Percentiles rank a stretch among this genome's conserved stretches.
These are phyloP conservation scores for Mus musculus DNA, from an alignment of 2,113 vertebrate species.

Conservation along the genomic window GRCm39 chr10:108366501-108367000, in stretches of 20 bases:
- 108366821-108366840: neutral
- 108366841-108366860: neutral
- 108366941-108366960: neutral
- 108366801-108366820: neutral
- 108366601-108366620: neutral
- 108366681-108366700: neutral
- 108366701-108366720: neutral
- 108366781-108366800: conserved; percentile 16
- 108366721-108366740: neutral
- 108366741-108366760: conserved; percentile 35
- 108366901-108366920: neutral
- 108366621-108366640: neutral
- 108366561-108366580: neutral
- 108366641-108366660: conserved; percentile 7
- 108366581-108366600: neutral
- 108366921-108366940: neutral
- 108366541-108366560: neutral
- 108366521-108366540: neutral
- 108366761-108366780: neutral
- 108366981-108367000: neutral
- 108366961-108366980: neutral
- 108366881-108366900: neutral
- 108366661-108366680: neutral
- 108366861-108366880: neutral
- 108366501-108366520: neutral